Base-by-base conservation (phyloP, 53 echinoderm and acorn worm genomes). In the Zoroaster sp. region DNA sequence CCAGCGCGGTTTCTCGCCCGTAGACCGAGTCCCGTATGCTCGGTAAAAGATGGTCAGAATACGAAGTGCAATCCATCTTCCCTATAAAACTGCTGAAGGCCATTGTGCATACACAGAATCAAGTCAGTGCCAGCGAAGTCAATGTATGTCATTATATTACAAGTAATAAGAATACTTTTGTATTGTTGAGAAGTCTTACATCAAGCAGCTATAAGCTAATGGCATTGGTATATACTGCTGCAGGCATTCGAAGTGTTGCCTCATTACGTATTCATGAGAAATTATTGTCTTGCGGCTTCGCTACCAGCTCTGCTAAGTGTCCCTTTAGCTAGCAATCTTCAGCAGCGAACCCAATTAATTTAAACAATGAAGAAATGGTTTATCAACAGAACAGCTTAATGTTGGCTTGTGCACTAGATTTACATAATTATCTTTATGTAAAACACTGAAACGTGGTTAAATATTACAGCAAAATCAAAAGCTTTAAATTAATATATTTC, bases 201-300 rank as follows among this genome's bases (percentile, higher is more conserved):
- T n/a, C n/a, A n/a, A n/a, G n/a, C n/a, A n/a, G n/a, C n/a, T n/a
- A n/a, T n/a, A n/a, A n/a, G n/a, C n/a, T n/a, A n/a, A n/a, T n/a
- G n/a, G n/a, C n/a, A n/a, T n/a, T n/a, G n/a, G n/a, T n/a, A n/a
- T n/a, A n/a, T n/a, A n/a, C n/a, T n/a, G n/a, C n/a, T n/a, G n/a
- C n/a, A n/a, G n/a, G n/a, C n/a, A 55, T 23, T n/a, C 25, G 18
- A 37, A 35, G 11, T 10, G 17, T 40, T 59, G 63, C 79, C 46
- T 82, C 68, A 68, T 67, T 82, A 66, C 32, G 25, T 30, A 82
- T 82, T 82, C 82, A 82, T 82, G 69, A 82, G 82, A 68, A 28
- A 44, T 44, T 38, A 39, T 59, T 40, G 40, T 20, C 79, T 73
- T 3, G 25, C 2, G 34, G 79, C 40, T 36, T 38, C 23, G 42